Conservation (phyloP, 1,140 invertebrate genomes). For the Lethocerus indicus region DNA sequence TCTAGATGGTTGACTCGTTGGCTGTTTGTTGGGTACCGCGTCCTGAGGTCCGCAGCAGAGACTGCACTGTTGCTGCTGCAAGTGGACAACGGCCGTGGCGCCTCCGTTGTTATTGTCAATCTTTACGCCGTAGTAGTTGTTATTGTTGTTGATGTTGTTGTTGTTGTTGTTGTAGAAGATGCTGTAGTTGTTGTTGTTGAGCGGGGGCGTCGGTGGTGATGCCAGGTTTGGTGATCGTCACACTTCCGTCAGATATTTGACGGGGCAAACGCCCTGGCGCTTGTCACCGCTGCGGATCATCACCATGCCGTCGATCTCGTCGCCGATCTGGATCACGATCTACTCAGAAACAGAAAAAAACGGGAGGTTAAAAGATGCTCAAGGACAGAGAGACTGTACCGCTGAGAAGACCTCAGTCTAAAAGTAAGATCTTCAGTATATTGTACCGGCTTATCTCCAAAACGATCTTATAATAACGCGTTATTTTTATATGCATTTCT, state of each 20-base stretch:
- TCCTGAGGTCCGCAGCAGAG: too few species aligned
- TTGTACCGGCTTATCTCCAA: too few species aligned
- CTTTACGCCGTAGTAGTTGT: background rate
- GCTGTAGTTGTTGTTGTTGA: background rate
- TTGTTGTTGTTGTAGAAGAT: background rate
- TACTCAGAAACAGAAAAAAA: too few species aligned
- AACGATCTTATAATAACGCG: too few species aligned
- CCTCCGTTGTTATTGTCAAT: background rate
- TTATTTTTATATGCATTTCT: too few species aligned
- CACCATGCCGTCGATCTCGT: constrained; percentile 81
- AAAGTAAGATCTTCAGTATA: too few species aligned
- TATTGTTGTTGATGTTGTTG: constrained; percentile 6
- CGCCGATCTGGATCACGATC: constrained; percentile 57
- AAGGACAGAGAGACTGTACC: too few species aligned
- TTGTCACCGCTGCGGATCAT: constrained; percentile 80
- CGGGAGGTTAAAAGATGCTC: too few species aligned
- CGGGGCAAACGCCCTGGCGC: constrained; percentile 63
- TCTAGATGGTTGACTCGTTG: too few species aligned
- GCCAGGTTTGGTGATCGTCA: constrained; percentile 35
- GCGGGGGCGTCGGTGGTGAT: background rate
- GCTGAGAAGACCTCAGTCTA: too few species aligned
- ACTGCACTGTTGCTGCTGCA: background rate
- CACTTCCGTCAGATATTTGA: constrained; percentile 72
- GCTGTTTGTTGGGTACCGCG: too few species aligned
- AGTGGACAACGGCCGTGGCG: background rate